These are phyloP conservation scores for Meloidogyne exigua DNA, from an alignment of 1,140 invertebrate species.

Conservation along the genomic window DNA sequence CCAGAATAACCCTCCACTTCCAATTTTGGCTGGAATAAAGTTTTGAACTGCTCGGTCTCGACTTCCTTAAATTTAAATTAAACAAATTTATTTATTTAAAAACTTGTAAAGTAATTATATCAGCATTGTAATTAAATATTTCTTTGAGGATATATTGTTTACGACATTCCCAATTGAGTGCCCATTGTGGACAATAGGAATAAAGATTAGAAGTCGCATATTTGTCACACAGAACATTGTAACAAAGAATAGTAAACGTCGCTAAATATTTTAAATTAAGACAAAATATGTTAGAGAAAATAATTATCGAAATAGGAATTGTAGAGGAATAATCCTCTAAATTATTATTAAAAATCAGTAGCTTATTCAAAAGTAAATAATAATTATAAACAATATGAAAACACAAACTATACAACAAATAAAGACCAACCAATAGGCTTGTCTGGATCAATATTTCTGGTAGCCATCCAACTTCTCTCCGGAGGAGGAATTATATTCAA, in stretches of 20 bases:
- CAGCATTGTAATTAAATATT: slow-evolving; percentile 89
- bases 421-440: slow-evolving; percentile 69
- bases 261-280: slow-evolving; percentile 64
- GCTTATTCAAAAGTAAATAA: too few relatives aligned
- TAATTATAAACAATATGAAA: too few relatives aligned
- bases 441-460: slow-evolving; percentile 79
- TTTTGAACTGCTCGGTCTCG: slow-evolving; percentile 97
- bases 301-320: too few relatives aligned
- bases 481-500: slow-evolving; percentile 83
- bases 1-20: slow-evolving; percentile 83
- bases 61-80: slow-evolving; percentile 77
- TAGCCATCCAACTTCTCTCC: slow-evolving; percentile 85
- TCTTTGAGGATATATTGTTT: slow-evolving; percentile 96
- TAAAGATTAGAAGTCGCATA: slow-evolving; percentile 92
- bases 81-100: slow-evolving; percentile 5
- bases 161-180: slow-evolving; percentile 93
- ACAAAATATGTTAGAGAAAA: not conserved
- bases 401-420: not conserved
- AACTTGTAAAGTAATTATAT: slow-evolving; percentile 89
- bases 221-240: slow-evolving; percentile 98
- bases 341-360: too few relatives aligned
- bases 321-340: too few relatives aligned
- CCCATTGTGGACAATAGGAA: slow-evolving; percentile 94
- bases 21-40: slow-evolving; percentile 90
- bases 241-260: slow-evolving; percentile 94